Percentiles rank a stretch among this genome's conserved stretches.
Conservation (phyloP, 2,797 vertebrate species). For the Periparus ater region DNA sequence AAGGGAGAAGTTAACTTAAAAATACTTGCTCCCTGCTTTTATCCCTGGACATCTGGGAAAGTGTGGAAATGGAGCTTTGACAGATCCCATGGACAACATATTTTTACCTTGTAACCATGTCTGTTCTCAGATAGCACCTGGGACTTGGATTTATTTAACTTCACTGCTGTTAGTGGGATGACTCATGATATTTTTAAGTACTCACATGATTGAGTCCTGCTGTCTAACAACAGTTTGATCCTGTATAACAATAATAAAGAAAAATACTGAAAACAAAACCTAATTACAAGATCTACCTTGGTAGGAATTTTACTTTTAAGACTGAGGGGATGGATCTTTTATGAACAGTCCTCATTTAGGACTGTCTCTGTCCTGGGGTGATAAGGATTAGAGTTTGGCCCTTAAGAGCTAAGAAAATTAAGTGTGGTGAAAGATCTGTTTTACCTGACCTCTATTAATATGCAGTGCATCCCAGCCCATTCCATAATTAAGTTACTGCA, state of each 20-base stretch:
- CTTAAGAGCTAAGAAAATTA: neutral
- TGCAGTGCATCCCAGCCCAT: neutral
- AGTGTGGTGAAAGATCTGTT: neutral
- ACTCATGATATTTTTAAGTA: neutral
- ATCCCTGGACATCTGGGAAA: neutral
- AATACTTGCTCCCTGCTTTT: neutral
- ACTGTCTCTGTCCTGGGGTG: neutral
- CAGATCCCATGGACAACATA: neutral
- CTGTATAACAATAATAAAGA: neutral
- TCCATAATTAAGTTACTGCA: neutral
- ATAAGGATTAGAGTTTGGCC: neutral
- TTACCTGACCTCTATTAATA: neutral
- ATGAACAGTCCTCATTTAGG: neutral
- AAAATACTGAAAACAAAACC: neutral
- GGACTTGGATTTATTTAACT: slow-evolving; percentile 20
- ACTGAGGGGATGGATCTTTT: neutral
- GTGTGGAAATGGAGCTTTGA: neutral
- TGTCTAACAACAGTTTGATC: neutral
- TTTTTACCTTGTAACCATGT: neutral
- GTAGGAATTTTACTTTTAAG: neutral
- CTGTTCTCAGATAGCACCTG: neutral
- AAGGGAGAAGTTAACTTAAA: neutral
- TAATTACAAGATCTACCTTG: neutral
- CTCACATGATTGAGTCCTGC: slow-evolving; percentile 11
- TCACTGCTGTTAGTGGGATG: neutral